Evolutionary conservation across 2,113 vertebrate species (phyloP).

Genomic region (Prolemur simus): DNA sequence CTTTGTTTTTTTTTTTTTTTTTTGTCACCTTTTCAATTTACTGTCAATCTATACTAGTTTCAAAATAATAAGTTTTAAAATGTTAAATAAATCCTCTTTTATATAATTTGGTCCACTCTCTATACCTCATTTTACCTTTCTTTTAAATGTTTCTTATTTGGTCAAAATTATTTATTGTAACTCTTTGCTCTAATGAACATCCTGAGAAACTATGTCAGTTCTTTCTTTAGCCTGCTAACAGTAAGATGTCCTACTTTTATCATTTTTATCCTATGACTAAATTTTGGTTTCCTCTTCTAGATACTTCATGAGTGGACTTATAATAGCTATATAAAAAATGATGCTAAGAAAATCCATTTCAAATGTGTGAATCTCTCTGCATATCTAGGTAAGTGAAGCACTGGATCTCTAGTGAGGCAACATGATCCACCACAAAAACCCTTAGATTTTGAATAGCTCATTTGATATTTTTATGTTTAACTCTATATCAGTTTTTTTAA

Average conservation of each 20-base stretch:
- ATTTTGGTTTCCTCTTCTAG: background rate
- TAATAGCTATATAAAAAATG: background rate
- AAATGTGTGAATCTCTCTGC: background rate
- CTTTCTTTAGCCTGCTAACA: background rate
- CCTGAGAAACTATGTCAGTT: background rate
- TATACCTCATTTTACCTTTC: background rate
- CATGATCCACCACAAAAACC: background rate
- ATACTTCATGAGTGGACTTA: background rate
- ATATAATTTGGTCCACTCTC: background rate
- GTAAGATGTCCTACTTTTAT: background rate
- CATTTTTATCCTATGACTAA: background rate
- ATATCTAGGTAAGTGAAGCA: background rate
- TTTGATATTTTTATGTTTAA: background rate
- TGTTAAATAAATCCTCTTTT: background rate
- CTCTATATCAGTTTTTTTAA: background rate
- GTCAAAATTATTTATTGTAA: background rate
- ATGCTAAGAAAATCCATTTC: background rate
- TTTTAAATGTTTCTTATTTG: background rate
- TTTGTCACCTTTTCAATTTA: background rate
- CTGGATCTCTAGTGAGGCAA: background rate
- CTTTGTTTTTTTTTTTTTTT: background rate
- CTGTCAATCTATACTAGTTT: background rate
- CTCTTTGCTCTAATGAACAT: background rate
- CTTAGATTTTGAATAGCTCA: background rate
- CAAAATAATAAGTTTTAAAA: background rate